Conservation (phyloP, 37 sponge, comb jelly and placozoan species). For the Spongilla lacustris region DNA sequence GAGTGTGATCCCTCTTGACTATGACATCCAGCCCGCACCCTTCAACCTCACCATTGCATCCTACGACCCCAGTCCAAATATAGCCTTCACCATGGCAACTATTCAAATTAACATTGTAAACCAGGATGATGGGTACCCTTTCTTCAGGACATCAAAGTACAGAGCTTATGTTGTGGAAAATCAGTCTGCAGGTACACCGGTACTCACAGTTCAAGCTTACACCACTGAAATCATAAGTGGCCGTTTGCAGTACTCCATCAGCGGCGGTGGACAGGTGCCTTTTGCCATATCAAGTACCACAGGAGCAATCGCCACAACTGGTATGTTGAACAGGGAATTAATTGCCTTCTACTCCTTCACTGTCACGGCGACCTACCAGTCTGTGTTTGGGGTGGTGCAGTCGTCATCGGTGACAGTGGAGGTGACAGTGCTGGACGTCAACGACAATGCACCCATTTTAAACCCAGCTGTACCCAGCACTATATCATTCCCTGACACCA, state of each 20-base stretch:
- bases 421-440: conserved; percentile 50
- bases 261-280: background rate
- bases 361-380: conserved; percentile 54
- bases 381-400: background rate
- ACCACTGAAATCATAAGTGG: conserved; percentile 51
- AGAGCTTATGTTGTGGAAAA: conserved; percentile 44
- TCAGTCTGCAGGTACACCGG: background rate
- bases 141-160: conserved; percentile 38
- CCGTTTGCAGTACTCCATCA: conserved; percentile 31
- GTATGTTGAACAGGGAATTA: conserved; percentile 49
- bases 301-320: conserved; percentile 43
- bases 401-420: conserved; percentile 38
- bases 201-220: conserved; percentile 49
- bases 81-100: background rate
- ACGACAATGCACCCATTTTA: conserved; percentile 57
- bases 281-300: conserved; percentile 44
- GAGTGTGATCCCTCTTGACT: conserved; percentile 25
- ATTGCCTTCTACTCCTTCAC: conserved; percentile 7
- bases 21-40: conserved; percentile 17
- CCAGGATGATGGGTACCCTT: conserved; percentile 51
- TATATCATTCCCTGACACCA: conserved; percentile 19
- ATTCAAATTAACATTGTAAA: conserved; percentile 31
- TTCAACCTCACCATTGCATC: conserved; percentile 37
- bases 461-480: background rate
- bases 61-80: conserved; percentile 64